A percentile compares a stretch with the other conserved stretches of the same genome.
Evolutionary conservation across 2,888 invertebrate genomes (phyloP).

Genomic region (Dryadula phaetusa): DNA sequence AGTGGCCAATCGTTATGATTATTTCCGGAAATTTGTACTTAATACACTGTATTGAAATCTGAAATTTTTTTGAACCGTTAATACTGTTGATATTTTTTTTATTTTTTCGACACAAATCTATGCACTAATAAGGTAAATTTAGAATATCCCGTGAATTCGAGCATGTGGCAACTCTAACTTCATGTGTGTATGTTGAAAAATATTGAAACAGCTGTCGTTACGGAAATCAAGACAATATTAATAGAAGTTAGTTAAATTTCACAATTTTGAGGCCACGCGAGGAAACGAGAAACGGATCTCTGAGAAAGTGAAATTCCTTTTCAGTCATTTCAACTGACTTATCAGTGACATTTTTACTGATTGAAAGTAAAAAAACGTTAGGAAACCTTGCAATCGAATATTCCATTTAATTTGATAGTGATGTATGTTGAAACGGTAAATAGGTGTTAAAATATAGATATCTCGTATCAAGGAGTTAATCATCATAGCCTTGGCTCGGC

Average conservation of each 20-base stretch:
- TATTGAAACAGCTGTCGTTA: constrained; percentile 36
- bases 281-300: not conserved
- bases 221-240: constrained; percentile 22
- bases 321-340: not conserved
- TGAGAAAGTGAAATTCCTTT: not conserved
- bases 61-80: too few relatives aligned
- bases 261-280: not conserved
- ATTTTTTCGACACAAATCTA: too few relatives aligned
- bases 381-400: not conserved
- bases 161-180: not conserved
- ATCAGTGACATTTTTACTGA: not conserved
- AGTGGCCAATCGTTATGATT: not conserved
- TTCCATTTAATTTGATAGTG: constrained; percentile 22
- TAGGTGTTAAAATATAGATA: constrained; percentile 41
- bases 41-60: not conserved
- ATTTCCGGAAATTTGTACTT: constrained; percentile 6
- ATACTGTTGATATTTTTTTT: too few relatives aligned
- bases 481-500: constrained; percentile 48
- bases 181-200: constrained; percentile 8
- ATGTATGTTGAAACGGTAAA: constrained; percentile 43
- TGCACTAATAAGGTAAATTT: not conserved
- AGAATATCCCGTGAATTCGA: not conserved
- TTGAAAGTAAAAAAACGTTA: not conserved
- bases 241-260: constrained; percentile 15
- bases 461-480: constrained; percentile 47